Base-by-base conservation (phyloP, 2,797 vertebrate species). In the Diplodus puntazzo region DNA sequence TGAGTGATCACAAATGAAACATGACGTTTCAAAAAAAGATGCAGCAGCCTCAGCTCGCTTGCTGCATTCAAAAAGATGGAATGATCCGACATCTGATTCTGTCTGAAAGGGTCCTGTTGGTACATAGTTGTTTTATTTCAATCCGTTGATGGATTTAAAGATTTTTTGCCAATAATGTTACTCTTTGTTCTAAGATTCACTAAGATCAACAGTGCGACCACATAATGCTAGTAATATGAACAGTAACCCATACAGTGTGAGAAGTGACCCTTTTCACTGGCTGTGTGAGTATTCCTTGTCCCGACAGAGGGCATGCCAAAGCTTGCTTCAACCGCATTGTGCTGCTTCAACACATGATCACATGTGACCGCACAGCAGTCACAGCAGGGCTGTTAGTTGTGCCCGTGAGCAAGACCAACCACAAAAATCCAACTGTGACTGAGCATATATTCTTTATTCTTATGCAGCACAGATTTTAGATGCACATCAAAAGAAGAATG, bases 261-360 rank as follows among this genome's bases (percentile, higher is more conserved):
- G n/a, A 57, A 34, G 18, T 58, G 27, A 57, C 43, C 27, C 61
- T 39, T n/a, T 58, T 48, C 45, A 57, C 65, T 81, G 87, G 52
- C 92, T 81, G 75, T 48, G 71, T 0, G 92, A 97, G 96, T 97
- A 96, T 81, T 97, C 95, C 0, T 96, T 96, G 0, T 97, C 96
- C 5, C 97, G 96, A 60, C 30, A 9, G 18, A 5, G 3, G 49
- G 14, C 21, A n/a, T 8, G 7, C 21, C 48, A 20, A 34, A 46
- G 4, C 9, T 30, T 34, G 16, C 16, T 45, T 14, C 21, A 46
- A 21, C 20, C 17, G 14, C 8, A 12, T 17, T 17, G 34, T 53
- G 25, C 49, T 6, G 2, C 7, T 9, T 4, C 18, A 58, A 14
- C 25, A 11, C 21, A 69, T 3, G 27, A 70, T 39, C 14, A 46